phyloP scores from a whole-genome alignment of 1,140 invertebrate genomes.

The Drosophila subobscura region DNA sequence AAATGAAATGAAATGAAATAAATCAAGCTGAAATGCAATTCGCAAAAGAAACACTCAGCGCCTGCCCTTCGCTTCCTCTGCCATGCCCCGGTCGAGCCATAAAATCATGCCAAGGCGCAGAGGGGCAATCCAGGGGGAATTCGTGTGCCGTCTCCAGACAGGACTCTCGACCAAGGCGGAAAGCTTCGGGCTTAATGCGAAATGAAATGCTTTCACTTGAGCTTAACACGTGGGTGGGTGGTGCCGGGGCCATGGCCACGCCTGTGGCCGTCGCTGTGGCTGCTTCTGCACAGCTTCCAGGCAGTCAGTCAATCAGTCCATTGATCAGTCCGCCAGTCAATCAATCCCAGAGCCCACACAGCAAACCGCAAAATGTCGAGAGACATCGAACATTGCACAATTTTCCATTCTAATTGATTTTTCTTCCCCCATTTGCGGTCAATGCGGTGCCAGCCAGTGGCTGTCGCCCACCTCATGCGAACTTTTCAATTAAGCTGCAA shows the following conservation, averaged over 20 bases:
- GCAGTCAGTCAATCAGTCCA: conserved; percentile 11
- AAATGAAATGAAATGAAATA: conserved; percentile 63
- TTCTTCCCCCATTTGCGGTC: conserved; percentile 23
- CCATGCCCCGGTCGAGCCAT: conserved; percentile 28
- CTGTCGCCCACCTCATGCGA: background rate
- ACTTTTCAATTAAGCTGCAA: conserved; percentile 32
- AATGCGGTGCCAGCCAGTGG: background rate
- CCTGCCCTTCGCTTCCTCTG: background rate
- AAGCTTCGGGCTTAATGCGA: conserved; percentile 67
- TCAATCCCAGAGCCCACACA: conserved; percentile 28
- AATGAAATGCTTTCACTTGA: conserved; percentile 64
- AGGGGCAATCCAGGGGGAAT: background rate
- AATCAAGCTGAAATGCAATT: conserved; percentile 81
- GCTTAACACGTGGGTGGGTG: conserved; percentile 50
- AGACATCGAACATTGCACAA: background rate
- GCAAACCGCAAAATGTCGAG: conserved; percentile 27
- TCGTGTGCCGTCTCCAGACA: background rate
- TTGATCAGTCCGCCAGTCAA: conserved; percentile 33
- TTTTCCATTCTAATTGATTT: conserved; percentile 15
- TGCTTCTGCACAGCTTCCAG: conserved; percentile 26
- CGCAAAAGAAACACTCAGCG: conserved; percentile 71
- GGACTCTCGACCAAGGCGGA: conserved; percentile 54
- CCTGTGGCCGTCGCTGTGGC: conserved; percentile 3
- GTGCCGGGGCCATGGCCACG: too few relatives aligned
- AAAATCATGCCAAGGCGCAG: conserved; percentile 63